Percentiles rank a stretch among this genome's conserved stretches.
These are phyloP conservation scores for Drepanosiphum platanoidis DNA, from an alignment of 2,888 invertebrate genomes.

Conservation along the genomic window DNA sequence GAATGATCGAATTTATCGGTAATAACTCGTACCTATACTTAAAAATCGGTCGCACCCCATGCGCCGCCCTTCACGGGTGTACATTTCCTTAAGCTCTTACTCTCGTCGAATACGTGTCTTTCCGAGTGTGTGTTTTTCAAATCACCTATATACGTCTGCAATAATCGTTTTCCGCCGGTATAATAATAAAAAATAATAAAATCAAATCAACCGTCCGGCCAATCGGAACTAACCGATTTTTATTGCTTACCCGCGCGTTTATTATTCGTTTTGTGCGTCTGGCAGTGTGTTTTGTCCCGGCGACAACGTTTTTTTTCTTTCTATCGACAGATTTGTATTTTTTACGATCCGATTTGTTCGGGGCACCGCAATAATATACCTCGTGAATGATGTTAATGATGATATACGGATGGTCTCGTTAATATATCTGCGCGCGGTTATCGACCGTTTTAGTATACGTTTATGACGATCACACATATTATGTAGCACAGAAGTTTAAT, in stretches of 20 bases:
- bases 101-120: not conserved
- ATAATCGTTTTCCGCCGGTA: not conserved
- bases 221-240: slow-evolving; percentile 58
- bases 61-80: not conserved
- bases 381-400: slow-evolving; percentile 10
- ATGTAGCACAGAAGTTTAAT: slow-evolving; percentile 1
- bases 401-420: slow-evolving; percentile 10
- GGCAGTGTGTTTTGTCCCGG: not conserved
- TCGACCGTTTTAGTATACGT: slow-evolving; percentile 15
- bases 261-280: not conserved
- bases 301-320: not conserved
- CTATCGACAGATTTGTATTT: slow-evolving; percentile 17
- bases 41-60: slow-evolving; percentile 36
- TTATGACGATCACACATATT: not conserved
- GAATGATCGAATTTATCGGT: slow-evolving; percentile 43
- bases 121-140: slow-evolving; percentile 6
- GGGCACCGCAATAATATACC: not conserved
- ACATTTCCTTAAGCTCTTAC: slow-evolving; percentile 17
- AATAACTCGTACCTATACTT: slow-evolving; percentile 18
- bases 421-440: not conserved
- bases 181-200: slow-evolving; percentile 30
- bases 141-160: slow-evolving; percentile 16
- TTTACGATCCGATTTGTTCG: slow-evolving; percentile 34
- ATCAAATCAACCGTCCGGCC: slow-evolving; percentile 40
- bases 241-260: slow-evolving; percentile 30